These are phyloP conservation scores for Alcedo quadribrachys DNA, from an alignment of 2,797 vertebrate species.

Conservation along the genomic window DNA sequence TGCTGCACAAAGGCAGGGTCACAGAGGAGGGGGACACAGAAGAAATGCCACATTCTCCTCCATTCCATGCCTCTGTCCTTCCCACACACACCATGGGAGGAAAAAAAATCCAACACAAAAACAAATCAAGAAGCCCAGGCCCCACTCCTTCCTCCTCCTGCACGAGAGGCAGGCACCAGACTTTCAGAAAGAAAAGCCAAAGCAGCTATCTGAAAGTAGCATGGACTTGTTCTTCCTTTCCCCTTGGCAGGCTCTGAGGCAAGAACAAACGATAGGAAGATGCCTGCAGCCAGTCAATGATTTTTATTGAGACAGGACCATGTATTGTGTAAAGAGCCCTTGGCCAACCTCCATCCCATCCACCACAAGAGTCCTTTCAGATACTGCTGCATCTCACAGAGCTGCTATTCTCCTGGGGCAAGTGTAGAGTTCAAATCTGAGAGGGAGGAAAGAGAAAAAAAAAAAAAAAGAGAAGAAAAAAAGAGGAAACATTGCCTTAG, in stretches of 20 bases:
- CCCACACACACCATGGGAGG: neutral
- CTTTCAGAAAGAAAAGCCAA: neutral
- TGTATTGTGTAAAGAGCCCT: accelerated
- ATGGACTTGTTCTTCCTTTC: neutral
- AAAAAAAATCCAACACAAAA: neutral
- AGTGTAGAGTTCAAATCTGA: neutral
- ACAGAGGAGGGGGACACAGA: neutral
- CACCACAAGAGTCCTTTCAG: neutral
- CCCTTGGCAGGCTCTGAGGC: neutral
- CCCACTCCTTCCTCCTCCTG: neutral
- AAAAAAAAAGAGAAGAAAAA: no score
- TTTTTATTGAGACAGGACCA: neutral
- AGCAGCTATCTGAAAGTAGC: neutral
- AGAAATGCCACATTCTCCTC: neutral
- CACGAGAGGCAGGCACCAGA: neutral
- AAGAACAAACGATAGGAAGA: neutral
- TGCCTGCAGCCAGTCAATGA: neutral
- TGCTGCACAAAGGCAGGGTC: neutral
- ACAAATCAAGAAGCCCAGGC: neutral
- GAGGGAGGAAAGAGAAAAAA: neutral
- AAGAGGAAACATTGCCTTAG: neutral
- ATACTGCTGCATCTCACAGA: neutral
- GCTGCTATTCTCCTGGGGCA: neutral
- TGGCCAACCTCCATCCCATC: neutral
- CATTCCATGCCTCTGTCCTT: neutral